A percentile compares a stretch with the other conserved stretches of the same genome.
Conservation (phyloP, 1,140 invertebrate species). For the Procambarus clarkii region DNA sequence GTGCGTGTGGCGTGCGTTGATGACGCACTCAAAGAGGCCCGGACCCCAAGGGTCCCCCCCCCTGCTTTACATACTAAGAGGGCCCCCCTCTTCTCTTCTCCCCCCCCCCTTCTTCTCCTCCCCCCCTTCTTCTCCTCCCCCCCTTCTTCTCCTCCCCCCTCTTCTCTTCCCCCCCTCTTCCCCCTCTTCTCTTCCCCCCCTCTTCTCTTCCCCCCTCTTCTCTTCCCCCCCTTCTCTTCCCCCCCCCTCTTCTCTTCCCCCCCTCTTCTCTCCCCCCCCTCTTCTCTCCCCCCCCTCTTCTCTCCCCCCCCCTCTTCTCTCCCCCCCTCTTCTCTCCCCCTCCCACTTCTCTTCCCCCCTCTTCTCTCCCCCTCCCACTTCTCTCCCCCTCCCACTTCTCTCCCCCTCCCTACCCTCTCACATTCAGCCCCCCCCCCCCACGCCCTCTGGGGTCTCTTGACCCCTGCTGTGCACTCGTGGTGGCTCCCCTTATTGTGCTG, state of each 20-base stretch:
- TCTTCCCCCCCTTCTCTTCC: not conserved
- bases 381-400: too few relatives aligned
- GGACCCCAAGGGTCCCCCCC: too few relatives aligned
- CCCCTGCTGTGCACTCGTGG: too few relatives aligned
- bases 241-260: not conserved
- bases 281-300: not conserved
- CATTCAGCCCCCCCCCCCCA: not conserved
- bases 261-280: too few relatives aligned
- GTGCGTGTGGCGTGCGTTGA: too few relatives aligned
- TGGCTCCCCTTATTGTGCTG: too few relatives aligned
- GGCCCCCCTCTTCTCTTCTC: too few relatives aligned
- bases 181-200: not conserved
- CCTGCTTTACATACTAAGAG: too few relatives aligned
- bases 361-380: constrained; percentile 2
- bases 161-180: not conserved
- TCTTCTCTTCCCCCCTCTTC: not conserved
- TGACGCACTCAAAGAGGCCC: too few relatives aligned
- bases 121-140: not conserved
- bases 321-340: not conserved
- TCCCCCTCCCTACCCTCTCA: not conserved
- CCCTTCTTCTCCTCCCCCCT: not conserved
- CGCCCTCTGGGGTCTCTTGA: too few relatives aligned
- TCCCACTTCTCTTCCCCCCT: not conserved
- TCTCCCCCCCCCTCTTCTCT: not conserved
- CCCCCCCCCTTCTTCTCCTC: not conserved